Evolutionary conservation across 2,113 vertebrate species (phyloP).

Genomic region (Oryzias javanicus): DNA sequence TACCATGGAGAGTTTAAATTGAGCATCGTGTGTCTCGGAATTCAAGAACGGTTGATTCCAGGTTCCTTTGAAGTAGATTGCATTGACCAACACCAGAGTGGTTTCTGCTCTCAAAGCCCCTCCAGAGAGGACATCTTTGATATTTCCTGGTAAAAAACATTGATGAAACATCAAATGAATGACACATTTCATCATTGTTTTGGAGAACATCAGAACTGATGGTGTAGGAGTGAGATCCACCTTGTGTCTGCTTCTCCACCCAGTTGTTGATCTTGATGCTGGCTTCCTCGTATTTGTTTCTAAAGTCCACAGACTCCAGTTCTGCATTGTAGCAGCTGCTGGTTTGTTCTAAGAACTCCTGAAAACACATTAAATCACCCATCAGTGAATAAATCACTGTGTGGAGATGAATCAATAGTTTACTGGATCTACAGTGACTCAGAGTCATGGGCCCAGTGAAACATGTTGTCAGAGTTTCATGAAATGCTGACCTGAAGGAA

Average conservation of each 20-base stretch:
- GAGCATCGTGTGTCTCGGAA: slow-evolving; percentile 54
- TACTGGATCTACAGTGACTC: neutral
- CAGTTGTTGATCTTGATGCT: slow-evolving; percentile 71
- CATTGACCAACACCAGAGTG: slow-evolving; percentile 84
- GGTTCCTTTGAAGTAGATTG: slow-evolving; percentile 88
- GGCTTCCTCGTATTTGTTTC: slow-evolving; percentile 26
- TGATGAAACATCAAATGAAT: neutral
- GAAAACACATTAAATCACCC: slow-evolving; percentile 12
- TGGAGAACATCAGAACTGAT: neutral
- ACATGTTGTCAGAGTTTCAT: no score
- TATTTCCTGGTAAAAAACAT: slow-evolving; percentile 79
- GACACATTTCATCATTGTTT: neutral
- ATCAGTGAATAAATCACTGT: neutral
- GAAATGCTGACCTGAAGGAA: slow-evolving; percentile 79
- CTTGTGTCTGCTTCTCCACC: slow-evolving; percentile 72
- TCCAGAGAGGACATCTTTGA: slow-evolving; percentile 74
- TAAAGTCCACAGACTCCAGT: slow-evolving; percentile 69
- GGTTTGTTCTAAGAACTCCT: slow-evolving; percentile 60
- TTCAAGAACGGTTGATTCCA: slow-evolving; percentile 79
- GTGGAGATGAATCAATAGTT: neutral
- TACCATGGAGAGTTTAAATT: slow-evolving; percentile 69
- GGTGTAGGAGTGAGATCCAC: slow-evolving; percentile 17
- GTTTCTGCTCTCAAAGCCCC: slow-evolving; percentile 67
- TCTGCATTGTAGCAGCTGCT: slow-evolving; percentile 60
- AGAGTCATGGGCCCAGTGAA: neutral